These are phyloP conservation scores for Papilio polytes DNA, from an alignment of 1,140 invertebrate genomes.

Conservation along the genomic window DNA sequence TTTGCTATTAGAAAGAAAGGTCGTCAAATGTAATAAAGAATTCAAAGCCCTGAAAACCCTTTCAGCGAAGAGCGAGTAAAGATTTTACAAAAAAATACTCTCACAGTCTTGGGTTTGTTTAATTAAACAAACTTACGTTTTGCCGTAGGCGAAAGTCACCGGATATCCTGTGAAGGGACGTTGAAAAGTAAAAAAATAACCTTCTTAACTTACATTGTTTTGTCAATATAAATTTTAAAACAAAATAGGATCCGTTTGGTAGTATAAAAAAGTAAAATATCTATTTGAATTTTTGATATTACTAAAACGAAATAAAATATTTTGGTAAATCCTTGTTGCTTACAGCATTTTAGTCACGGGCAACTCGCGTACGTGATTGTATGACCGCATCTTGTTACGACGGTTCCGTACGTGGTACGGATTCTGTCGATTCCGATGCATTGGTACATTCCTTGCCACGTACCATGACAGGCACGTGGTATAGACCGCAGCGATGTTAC, in stretches of 20 bases:
- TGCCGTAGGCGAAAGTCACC: neutral
- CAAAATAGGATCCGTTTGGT: neutral
- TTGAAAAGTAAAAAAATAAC: neutral
- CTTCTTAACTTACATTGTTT: neutral
- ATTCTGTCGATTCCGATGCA: neutral
- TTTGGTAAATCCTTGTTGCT: neutral
- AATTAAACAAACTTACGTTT: conserved; percentile 3
- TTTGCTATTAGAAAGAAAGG: conserved; percentile 41
- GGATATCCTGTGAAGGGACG: neutral
- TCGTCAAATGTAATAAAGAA: conserved; percentile 44
- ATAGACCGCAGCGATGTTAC: neutral
- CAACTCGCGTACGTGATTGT: neutral
- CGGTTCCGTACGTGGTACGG: conserved; percentile 1
- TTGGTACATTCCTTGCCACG: neutral
- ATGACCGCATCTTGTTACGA: conserved; percentile 7
- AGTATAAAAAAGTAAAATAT: neutral
- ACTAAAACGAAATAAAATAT: neutral
- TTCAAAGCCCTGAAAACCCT: conserved; percentile 43
- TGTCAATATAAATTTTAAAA: neutral
- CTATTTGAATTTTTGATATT: neutral
- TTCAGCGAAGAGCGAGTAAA: conserved; percentile 35
- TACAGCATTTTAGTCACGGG: neutral
- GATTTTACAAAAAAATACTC: conserved; percentile 11
- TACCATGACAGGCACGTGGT: neutral
- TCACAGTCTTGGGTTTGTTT: neutral